These are phyloP conservation scores for Ginglymostoma cirratum DNA, from an alignment of 2,113 vertebrate genomes.

Conservation along the genomic window DNA sequence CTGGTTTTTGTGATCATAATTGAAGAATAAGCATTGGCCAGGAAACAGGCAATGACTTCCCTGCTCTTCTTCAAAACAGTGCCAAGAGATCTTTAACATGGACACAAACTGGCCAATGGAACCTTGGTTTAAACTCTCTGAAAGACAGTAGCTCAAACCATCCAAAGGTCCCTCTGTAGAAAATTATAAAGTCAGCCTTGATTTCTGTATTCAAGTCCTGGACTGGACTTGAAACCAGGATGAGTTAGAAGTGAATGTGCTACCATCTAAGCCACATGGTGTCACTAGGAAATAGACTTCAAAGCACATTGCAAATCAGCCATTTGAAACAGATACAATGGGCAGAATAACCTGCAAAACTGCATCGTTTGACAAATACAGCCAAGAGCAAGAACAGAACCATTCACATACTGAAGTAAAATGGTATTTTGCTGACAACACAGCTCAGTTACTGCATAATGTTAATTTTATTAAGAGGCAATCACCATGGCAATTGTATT, in stretches of 20 bases:
- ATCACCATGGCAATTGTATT: slow-evolving; percentile 16
- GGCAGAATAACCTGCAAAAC: background rate
- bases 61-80: background rate
- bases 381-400: background rate
- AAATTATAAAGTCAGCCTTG: background rate
- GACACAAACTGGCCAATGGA: too few relatives aligned
- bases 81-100: background rate
- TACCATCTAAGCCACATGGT: background rate
- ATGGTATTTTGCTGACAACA: background rate
- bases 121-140: background rate
- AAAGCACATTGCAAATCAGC: background rate
- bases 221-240: background rate
- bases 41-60: background rate
- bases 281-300: background rate
- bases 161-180: background rate
- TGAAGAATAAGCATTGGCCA: background rate
- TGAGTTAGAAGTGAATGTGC: background rate
- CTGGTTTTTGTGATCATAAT: background rate
- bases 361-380: background rate
- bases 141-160: background rate
- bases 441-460: background rate
- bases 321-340: background rate
- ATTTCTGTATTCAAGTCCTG: background rate
- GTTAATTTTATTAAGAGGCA: slow-evolving; percentile 34
- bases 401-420: background rate